Conservation (phyloP, 2,113 vertebrate species). For the Colaptes auratus region DNA sequence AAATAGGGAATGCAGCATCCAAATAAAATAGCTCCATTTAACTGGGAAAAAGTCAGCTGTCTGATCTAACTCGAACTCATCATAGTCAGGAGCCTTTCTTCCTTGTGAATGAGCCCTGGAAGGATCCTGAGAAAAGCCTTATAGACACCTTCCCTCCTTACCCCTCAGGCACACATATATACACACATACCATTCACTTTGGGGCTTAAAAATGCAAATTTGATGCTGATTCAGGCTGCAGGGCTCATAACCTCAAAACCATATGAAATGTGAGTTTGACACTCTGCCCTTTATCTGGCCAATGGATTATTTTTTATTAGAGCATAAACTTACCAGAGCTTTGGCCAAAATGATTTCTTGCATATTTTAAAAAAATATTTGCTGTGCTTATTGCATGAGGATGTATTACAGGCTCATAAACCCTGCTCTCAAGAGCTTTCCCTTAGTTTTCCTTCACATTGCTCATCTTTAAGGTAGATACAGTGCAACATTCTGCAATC, state of each 20-base stretch:
- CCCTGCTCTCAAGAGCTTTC: not conserved
- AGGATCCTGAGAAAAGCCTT: not conserved
- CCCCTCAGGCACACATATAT: not conserved
- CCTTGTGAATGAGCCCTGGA: not conserved
- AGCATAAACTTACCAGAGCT: not conserved
- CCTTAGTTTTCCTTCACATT: not conserved
- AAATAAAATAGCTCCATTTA: not conserved
- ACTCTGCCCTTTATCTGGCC: not conserved
- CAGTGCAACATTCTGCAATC: accelerated
- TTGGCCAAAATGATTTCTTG: not conserved
- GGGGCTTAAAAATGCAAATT: not conserved
- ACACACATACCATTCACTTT: not conserved
- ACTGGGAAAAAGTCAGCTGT: not conserved
- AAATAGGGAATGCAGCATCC: not conserved
- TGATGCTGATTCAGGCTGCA: not conserved
- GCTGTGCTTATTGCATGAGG: not conserved
- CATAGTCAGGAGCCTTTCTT: not conserved
- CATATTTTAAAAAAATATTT: not conserved
- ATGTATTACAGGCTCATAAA: not conserved
- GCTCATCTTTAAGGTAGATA: not conserved
- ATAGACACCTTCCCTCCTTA: not conserved
- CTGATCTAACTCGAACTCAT: not conserved
- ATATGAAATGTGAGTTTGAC: not conserved
- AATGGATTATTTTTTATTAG: not conserved
- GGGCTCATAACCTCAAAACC: not conserved